Conservation (phyloP, 2,797 vertebrate species). For the Trachops cirrhosus region DNA sequence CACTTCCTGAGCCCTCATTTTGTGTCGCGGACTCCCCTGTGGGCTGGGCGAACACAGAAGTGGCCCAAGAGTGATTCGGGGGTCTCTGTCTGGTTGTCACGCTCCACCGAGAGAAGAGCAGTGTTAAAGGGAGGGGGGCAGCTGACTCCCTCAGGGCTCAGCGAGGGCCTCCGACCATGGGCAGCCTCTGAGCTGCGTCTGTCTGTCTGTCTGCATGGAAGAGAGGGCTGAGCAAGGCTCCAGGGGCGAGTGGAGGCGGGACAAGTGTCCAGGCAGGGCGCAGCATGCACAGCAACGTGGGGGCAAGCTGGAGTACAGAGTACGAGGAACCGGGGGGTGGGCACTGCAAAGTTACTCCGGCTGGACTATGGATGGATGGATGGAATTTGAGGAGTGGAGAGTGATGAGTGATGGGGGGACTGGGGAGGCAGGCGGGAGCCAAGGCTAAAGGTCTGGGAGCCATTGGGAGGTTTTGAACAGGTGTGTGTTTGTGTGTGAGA, state of each 20-base stretch:
- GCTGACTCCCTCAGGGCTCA: neutral
- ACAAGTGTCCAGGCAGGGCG: neutral
- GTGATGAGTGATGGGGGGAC: too few relatives aligned
- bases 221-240: neutral
- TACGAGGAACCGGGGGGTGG: rapidly evolving
- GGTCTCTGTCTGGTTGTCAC: neutral
- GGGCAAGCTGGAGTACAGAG: neutral
- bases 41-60: neutral
- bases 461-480: neutral
- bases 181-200: neutral
- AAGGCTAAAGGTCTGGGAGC: neutral
- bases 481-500: neutral
- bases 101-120: neutral
- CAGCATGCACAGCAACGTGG: neutral
- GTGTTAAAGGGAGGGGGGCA: neutral
- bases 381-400: neutral
- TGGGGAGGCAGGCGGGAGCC: neutral
- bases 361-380: neutral
- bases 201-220: neutral
- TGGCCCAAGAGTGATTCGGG: rapidly evolving
- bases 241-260: neutral
- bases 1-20: neutral
- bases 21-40: neutral
- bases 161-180: neutral
- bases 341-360: neutral